Percentiles rank a stretch among this genome's conserved stretches.
Evolutionary conservation across 2,113 vertebrate genomes (phyloP).

Genomic region (Marmota flaviventris): DNA sequence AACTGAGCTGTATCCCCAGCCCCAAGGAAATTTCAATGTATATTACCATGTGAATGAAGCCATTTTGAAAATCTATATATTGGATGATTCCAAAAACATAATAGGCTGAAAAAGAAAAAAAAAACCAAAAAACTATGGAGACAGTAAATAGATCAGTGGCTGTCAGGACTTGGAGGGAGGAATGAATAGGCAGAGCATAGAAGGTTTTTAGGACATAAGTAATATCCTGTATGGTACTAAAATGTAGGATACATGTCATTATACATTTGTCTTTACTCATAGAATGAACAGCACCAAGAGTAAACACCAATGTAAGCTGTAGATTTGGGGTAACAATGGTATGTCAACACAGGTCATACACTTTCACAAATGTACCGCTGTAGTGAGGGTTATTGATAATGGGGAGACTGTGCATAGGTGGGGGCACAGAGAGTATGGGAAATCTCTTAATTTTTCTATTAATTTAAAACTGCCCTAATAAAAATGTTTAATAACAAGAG

Average conservation of each 20-base stretch:
- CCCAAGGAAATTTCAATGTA: not conserved
- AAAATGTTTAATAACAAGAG: not conserved
- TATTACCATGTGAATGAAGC: not conserved
- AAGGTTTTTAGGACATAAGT: not conserved
- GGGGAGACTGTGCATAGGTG: accelerated
- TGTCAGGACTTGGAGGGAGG: not conserved
- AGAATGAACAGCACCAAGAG: not conserved
- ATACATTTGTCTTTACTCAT: not conserved
- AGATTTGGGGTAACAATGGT: not conserved
- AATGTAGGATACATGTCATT: not conserved
- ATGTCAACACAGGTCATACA: no score
- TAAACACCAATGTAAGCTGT: not conserved
- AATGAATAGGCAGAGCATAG: not conserved
- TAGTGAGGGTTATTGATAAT: no score
- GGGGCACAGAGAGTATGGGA: no score
- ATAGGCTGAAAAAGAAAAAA: not conserved
- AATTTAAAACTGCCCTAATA: not conserved
- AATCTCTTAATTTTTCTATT: no score
- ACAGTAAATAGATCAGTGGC: not conserved
- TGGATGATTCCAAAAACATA: not conserved
- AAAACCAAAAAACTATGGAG: not conserved
- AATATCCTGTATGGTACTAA: no score
- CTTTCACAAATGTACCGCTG: no score
- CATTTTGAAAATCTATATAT: not conserved
- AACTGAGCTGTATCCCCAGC: no score